A percentile compares a stretch with the other conserved stretches of the same genome.
Conservation (phyloP, 2,888 invertebrate species). For the Tenthredo notha region DNA sequence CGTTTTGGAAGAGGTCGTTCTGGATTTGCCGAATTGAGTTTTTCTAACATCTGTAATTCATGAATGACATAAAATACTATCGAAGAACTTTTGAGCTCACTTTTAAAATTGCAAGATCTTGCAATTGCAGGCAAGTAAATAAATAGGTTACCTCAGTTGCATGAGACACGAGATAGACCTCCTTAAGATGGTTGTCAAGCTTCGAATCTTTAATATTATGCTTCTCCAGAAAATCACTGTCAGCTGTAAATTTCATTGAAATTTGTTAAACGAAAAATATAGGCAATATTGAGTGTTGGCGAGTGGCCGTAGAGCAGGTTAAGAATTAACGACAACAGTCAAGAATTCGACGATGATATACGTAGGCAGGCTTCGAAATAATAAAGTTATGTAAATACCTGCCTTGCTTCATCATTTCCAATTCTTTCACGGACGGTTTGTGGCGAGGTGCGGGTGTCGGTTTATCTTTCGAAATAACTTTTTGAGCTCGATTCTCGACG, state of each 20-base stretch:
- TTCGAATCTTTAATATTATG: slow-evolving; percentile 82
- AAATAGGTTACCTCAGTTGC: slow-evolving; percentile 75
- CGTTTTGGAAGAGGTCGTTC: slow-evolving; percentile 82
- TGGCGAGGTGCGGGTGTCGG: slow-evolving; percentile 85
- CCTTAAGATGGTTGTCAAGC: slow-evolving; percentile 84
- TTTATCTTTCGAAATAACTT: slow-evolving; percentile 84
- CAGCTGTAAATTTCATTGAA: slow-evolving; percentile 75
- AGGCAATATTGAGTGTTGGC: not conserved
- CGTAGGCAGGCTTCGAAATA: not conserved
- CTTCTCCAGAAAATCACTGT: slow-evolving; percentile 83
- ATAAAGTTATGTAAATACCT: slow-evolving; percentile 61
- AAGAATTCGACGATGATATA: not conserved
- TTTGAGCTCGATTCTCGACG: slow-evolving; percentile 88
- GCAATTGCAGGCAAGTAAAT: slow-evolving; percentile 7
- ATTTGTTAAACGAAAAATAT: not conserved
- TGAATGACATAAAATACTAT: slow-evolving; percentile 26
- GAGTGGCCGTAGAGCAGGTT: not conserved
- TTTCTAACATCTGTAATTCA: slow-evolving; percentile 67
- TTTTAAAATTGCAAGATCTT: slow-evolving; percentile 33
- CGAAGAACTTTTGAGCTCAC: slow-evolving; percentile 47
- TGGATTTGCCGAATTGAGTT: slow-evolving; percentile 75
- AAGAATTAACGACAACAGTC: not conserved
- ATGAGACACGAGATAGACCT: slow-evolving; percentile 87
- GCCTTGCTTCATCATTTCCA: slow-evolving; percentile 83
- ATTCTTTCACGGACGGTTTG: slow-evolving; percentile 82